Evolutionary conservation across 1,140 invertebrate genomes (phyloP), one percentile per base, ranked within the genome.

Genomic region (Atta texana): DNA sequence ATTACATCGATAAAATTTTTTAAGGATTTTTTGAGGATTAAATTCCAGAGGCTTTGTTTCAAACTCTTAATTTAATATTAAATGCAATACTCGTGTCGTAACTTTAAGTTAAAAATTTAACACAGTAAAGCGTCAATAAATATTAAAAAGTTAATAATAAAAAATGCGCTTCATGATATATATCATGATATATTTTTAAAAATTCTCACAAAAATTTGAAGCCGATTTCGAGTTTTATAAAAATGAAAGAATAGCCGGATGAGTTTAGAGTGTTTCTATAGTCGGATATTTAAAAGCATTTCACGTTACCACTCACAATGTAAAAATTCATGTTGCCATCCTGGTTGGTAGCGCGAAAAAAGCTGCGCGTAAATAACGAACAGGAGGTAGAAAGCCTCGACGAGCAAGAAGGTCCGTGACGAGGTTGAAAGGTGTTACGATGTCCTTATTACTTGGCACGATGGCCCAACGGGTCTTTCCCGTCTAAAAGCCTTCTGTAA

Each of bases 371-470:
- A 84, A 84, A 84, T 84, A 84, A 39, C 55, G 24, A 75, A 63
- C 28, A 57, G 61, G 59, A 75, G 39, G 24, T 18, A 74, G 55
- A 39, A 74, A 64, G 55, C 39, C 72, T 74, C 80, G 55, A 51
- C 24, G 39, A 75, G 28, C 39, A 61, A 74, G 55, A 34, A 75
- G 28, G 55, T 63, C 31, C 34, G 10, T 34, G 39, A 53, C 53
- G 24, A 61, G 44, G 39, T 64, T 77, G 69, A 87, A 89, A 87
- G 85, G 61, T 69, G 64, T 53, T 77, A 18, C 34, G 68, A 63
- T 71, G 85, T 53, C 76, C 59, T 90, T 90, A 85, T 90, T 89
- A 82, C 85, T 87, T 78, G 85, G 63, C 75, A 89, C 66, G 87
- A 90, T 63, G 21, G 61, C 71, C 51, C 55, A 55, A 63, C 78